Percentiles rank a stretch among this genome's conserved stretches.
Evolutionary conservation across 64 coral and sea anemone genomes (phyloP).

Genomic region (Trachythela sp.): DNA sequence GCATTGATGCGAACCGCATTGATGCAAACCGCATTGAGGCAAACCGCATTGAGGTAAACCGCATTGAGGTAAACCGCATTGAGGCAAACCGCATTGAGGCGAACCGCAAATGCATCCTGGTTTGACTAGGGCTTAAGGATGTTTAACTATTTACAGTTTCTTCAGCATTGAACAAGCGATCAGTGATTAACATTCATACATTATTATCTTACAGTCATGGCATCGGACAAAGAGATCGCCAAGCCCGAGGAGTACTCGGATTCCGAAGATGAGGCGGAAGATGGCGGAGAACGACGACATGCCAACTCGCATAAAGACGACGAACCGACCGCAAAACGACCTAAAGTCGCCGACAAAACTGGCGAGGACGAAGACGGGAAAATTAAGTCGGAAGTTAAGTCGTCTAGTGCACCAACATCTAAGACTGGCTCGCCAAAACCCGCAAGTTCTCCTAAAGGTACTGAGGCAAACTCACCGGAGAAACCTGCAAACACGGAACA

Average conservation of each 20-base stretch:
- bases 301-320: neutral
- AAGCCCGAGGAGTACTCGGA: neutral
- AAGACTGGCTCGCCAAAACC: neutral
- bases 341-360: neutral
- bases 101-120: too few species aligned
- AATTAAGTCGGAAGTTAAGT: neutral
- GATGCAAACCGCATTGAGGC: too few species aligned
- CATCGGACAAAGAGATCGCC: conserved; percentile 5
- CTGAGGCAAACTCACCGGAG: neutral
- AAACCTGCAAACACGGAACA: neutral
- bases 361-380: neutral
- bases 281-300: neutral
- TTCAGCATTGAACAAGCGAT: too few species aligned
- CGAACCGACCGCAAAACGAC: neutral
- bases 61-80: too few species aligned
- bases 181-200: neutral
- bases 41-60: too few species aligned
- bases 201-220: neutral
- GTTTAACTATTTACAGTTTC: too few species aligned
- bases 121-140: too few species aligned
- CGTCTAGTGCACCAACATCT: neutral
- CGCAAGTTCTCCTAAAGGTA: neutral
- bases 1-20: too few species aligned
- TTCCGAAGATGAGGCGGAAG: conserved; percentile 20
- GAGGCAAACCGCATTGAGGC: too few species aligned